Evolutionary conservation across 2,888 invertebrate species (phyloP), one percentile per base, ranked within the genome.

Genomic region (Marronus borbonicus): DNA sequence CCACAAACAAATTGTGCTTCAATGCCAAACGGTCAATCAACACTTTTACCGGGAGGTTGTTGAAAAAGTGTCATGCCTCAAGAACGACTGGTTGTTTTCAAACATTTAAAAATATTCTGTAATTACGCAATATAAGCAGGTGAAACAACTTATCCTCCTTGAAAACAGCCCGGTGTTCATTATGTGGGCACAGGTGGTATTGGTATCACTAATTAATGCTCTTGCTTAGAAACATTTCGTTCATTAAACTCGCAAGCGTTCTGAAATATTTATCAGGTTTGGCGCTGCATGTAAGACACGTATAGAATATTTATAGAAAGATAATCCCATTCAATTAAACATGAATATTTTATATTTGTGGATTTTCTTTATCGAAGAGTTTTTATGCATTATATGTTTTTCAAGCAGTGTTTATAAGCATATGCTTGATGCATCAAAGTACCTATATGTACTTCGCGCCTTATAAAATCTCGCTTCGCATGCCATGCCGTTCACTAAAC

Each of bases 401-500:
- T 44, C 44, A 12, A 44, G 44, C 44, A 44, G 12, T 44, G 44
- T 44, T 8, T 44, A 44, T 44, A 64, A 8, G 14, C 36, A n/a
- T 36, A 36, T 31, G 24, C 2, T 17, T 36, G 2, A 64, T 49
- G n/a, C 44, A 66, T 44, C 24, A 5, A 20, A 28, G 64, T 64
- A 66, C 31, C 31, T 5, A 31, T 31, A 31, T 31, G 31, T 39
- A 20, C 44, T 8, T 65, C n/a, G 14, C 24, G 17, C 49, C 44
- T 49, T 17, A 66, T 20, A 66, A 20, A 49, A 44, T 24, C 66
- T 66, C 24, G 66, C 20, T 66, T 66, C 49, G 66, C 17, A 44
- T 66, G 49, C 44, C 4, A 58, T 58, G 39, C 58, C 24, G 58
- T 72, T 39, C 39, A 58, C 36, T 17, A 72, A 58, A 14, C 28